A percentile compares a stretch with the other conserved stretches of the same genome.
These are phyloP conservation scores for Drosophila subobscura DNA, from an alignment of 1,140 invertebrate species.

Conservation along the genomic window DNA sequence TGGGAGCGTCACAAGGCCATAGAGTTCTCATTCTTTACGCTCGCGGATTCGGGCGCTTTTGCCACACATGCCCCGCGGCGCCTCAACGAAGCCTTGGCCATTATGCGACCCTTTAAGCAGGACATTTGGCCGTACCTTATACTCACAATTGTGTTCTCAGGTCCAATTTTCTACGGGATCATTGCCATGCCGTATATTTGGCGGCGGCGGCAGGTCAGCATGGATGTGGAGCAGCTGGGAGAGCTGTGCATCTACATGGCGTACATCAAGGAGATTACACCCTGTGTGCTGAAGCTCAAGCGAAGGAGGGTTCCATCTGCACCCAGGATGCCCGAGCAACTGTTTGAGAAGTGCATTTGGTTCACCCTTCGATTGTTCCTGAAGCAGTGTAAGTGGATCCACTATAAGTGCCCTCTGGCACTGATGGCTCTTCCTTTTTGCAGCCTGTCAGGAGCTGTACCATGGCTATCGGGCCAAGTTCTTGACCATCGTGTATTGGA, in stretches of 20 bases:
- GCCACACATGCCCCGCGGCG: conserved; percentile 88
- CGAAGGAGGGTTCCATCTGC: background rate
- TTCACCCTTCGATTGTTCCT: conserved; percentile 87
- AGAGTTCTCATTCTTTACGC: conserved; percentile 89
- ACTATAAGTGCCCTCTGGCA: background rate
- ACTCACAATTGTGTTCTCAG: conserved; percentile 84
- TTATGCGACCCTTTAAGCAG: conserved; percentile 88
- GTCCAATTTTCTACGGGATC: conserved; percentile 85
- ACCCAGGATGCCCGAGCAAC: conserved; percentile 72
- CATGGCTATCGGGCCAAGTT: conserved; percentile 86
- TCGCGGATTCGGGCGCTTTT: conserved; percentile 89
- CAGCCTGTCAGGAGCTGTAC: conserved; percentile 84
- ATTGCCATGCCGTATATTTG: conserved; percentile 84
- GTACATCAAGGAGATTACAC: conserved; percentile 79
- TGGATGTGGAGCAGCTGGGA: conserved; percentile 48
- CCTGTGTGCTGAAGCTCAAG: conserved; percentile 19
- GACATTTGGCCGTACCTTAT: conserved; percentile 86
- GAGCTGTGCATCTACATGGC: conserved; percentile 48
- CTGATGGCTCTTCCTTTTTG: background rate
- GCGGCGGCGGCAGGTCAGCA: conserved; percentile 29
- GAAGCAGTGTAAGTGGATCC: conserved; percentile 86
- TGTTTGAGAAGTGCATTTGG: conserved; percentile 88
- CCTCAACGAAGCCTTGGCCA: conserved; percentile 88
- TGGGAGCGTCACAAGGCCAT: conserved; percentile 87
- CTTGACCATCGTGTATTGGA: conserved; percentile 86